Percentiles rank a stretch among this genome's conserved stretches.
Evolutionary conservation across 2,888 invertebrate species (phyloP).

Genomic region (Prostheceraeus crozeri): DNA sequence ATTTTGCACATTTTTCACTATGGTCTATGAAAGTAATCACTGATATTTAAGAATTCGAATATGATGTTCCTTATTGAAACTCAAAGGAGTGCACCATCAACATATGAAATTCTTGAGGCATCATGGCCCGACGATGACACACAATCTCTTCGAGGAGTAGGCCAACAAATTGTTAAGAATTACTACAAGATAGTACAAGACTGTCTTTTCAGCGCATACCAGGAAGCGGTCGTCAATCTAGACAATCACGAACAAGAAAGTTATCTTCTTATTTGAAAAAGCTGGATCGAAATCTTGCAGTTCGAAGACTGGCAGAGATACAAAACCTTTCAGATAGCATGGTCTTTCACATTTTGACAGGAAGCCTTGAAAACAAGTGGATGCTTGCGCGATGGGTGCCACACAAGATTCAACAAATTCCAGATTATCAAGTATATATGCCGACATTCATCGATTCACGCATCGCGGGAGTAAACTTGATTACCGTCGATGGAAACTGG

Average conservation of each 20-base stretch:
- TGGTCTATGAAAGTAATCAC: too few relatives aligned
- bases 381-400: slow-evolving; percentile 20
- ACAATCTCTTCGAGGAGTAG: slow-evolving; percentile 15
- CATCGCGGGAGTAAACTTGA: slow-evolving; percentile 16
- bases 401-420: slow-evolving; percentile 20
- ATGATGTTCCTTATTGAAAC: slow-evolving; percentile 30
- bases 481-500: slow-evolving; percentile 14
- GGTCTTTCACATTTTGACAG: slow-evolving; percentile 18
- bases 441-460: slow-evolving; percentile 14
- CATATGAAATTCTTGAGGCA: too few relatives aligned
- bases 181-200: too few relatives aligned
- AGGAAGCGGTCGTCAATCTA: slow-evolving; percentile 22
- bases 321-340: slow-evolving; percentile 18
- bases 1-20: too few relatives aligned
- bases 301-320: slow-evolving; percentile 18
- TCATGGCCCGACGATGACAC: too few relatives aligned
- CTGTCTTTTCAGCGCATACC: too few relatives aligned
- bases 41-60: slow-evolving; percentile 25
- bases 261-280: slow-evolving; percentile 25
- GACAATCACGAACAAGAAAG: slow-evolving; percentile 25
- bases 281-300: slow-evolving; percentile 11
- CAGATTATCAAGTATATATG: slow-evolving; percentile 23
- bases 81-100: too few relatives aligned
- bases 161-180: slow-evolving; percentile 20
- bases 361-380: slow-evolving; percentile 8